Conservation (phyloP, 2,797 vertebrate genomes). For the Aplochiton taeniatus region DNA sequence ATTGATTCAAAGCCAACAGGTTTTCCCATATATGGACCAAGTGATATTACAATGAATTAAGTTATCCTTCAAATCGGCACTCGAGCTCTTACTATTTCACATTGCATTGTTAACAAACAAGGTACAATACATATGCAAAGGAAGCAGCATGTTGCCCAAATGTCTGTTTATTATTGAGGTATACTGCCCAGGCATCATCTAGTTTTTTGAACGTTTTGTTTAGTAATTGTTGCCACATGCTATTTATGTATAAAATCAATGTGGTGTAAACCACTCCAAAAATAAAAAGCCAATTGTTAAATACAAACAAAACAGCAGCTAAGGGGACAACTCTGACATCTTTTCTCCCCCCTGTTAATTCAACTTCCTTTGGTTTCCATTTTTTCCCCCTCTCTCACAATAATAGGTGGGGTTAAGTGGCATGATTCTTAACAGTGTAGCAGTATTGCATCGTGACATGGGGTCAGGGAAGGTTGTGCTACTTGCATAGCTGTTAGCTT, state of each 20-base stretch:
- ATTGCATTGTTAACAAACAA: slow-evolving; percentile 60
- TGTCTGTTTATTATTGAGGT: slow-evolving; percentile 71
- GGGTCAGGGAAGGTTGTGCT: slow-evolving; percentile 18
- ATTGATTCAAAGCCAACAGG: background rate
- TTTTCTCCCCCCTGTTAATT: slow-evolving; percentile 38
- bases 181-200: slow-evolving; percentile 42
- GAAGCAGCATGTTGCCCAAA: slow-evolving; percentile 69
- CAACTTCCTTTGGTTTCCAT: slow-evolving; percentile 37
- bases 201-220: slow-evolving; percentile 17
- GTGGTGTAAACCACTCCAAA: slow-evolving; percentile 27
- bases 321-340: slow-evolving; percentile 35
- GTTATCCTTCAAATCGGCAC: slow-evolving; percentile 51
- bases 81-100: slow-evolving; percentile 47
- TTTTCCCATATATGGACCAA: slow-evolving; percentile 16
- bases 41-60: slow-evolving; percentile 51
- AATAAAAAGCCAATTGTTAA: slow-evolving; percentile 43
- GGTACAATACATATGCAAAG: slow-evolving; percentile 62
- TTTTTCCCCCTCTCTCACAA: slow-evolving; percentile 32
- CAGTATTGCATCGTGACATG: slow-evolving; percentile 15
- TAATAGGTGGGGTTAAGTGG: slow-evolving; percentile 12
- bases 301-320: slow-evolving; percentile 15
- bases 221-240: slow-evolving; percentile 36
- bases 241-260: slow-evolving; percentile 43
- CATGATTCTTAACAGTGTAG: background rate
- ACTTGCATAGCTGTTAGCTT: slow-evolving; percentile 21